Base-by-base conservation (phyloP, 2,888 invertebrate species). In the Chesias legatella region DNA sequence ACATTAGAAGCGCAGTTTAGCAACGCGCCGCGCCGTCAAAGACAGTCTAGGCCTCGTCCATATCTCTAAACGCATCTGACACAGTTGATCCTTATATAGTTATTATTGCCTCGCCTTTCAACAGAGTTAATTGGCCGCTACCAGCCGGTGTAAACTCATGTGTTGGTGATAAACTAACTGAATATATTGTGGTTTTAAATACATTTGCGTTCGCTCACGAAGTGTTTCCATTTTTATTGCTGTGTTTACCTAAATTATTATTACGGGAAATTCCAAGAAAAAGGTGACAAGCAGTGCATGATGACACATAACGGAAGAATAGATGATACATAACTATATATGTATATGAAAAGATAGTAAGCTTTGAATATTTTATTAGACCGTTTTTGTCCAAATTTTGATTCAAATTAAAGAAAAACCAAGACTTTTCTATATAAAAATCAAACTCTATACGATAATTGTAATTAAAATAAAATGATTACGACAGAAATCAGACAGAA, bases 41-140 rank as follows among this genome's bases (percentile, higher is more conserved):
- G 66, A 67, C 72, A 71, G 73, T 69, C 67, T 59, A 58, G 65
- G 65, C 66, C 49, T 49, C 51, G 57, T 56, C 60, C 60, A 60
- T 79, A 80, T 82, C 79, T 75, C 56, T 72, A 69, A 78, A 74
- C 73, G 76, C 71, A 78, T 79, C 79, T 79, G 80, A 79, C 79
- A 77, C 68, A 73, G 69, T 77, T 79, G 76, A 78, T 79, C 79
- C 76, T 74, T 79, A 80, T 81, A 79, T 77, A 82, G 78, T 78
- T 79, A 82, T 79, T 82, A 79, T 73, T 72, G 67, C 73, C 62
- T 73, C 72, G 73, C 72, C 73, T 78, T 77, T 76, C 73, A 74
- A 75, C 72, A 58, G 64, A 72, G 70, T 79, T 81, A 80, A 83
- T 81, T 81, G 76, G 72, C 69, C 58, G 76, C 79, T 74, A 79